Percentiles rank a stretch among this genome's conserved stretches.
Evolutionary conservation across 2,888 invertebrate species (phyloP).

Genomic region (Coecobrya sp.): DNA sequence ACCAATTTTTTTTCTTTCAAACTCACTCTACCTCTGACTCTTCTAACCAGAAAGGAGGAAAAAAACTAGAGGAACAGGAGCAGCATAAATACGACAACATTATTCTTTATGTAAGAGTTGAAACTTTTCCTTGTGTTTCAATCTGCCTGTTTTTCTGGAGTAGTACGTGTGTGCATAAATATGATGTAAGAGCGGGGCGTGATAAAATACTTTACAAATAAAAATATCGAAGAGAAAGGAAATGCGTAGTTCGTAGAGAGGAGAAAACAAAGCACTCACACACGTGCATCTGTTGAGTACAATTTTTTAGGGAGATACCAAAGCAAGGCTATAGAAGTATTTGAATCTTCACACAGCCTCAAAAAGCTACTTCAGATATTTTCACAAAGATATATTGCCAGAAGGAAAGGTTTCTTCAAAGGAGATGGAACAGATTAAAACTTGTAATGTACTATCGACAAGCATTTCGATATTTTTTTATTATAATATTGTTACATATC

Average conservation of each 20-base stretch:
- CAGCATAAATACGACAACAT: background rate
- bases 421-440: too few relatives aligned
- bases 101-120: background rate
- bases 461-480: too few relatives aligned
- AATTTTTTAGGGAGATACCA: background rate
- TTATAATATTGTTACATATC: too few relatives aligned
- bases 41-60: background rate
- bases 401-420: too few relatives aligned
- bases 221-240: background rate
- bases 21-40: background rate
- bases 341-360: too few relatives aligned
- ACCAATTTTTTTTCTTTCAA: background rate
- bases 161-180: background rate
- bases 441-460: too few relatives aligned
- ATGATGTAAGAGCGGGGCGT: background rate
- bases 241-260: background rate
- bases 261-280: background rate
- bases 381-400: too few relatives aligned
- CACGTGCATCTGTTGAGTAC: conserved; percentile 13
- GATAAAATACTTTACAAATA: background rate
- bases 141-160: background rate
- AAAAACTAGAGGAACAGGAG: background rate
- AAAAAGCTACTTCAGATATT: too few relatives aligned
- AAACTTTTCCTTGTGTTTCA: background rate
- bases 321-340: background rate